These are phyloP conservation scores for Barnardius zonarius DNA, from an alignment of 2,113 vertebrate genomes.

Conservation along the genomic window DNA sequence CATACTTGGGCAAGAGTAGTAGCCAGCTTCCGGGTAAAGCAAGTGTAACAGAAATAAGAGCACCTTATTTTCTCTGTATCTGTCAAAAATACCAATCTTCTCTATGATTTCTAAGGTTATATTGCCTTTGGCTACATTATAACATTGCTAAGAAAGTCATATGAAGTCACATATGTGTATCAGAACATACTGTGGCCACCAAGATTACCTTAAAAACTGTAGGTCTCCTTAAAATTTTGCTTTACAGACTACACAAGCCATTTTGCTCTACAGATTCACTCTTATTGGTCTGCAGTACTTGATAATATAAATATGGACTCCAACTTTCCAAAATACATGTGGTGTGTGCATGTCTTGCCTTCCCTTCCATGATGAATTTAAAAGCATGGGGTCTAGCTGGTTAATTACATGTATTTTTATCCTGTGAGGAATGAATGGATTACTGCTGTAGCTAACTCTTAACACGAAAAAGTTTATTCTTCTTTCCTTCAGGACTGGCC, in stretches of 20 bases:
- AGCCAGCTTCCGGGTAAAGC: background rate
- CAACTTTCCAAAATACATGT: background rate
- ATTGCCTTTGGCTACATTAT: background rate
- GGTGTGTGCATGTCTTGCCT: background rate
- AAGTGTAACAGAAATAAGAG: background rate
- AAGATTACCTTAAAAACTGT: background rate
- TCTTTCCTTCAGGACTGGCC: background rate
- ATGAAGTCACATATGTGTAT: background rate
- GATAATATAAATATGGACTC: background rate
- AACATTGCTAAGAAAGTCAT: background rate
- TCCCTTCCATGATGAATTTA: background rate
- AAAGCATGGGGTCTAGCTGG: background rate
- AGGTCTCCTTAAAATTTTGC: background rate
- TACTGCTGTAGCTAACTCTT: background rate
- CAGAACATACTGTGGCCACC: background rate
- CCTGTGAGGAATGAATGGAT: background rate
- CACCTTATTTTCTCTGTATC: background rate
- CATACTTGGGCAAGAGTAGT: background rate
- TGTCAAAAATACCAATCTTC: background rate
- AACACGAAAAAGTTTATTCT: background rate
- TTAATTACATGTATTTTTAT: background rate
- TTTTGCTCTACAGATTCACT: background rate
- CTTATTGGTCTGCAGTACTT: background rate
- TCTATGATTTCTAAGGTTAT: background rate
- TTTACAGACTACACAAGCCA: background rate